phyloP scores from a whole-genome alignment of 2,888 invertebrate species.

The Melanotus villosus region DNA sequence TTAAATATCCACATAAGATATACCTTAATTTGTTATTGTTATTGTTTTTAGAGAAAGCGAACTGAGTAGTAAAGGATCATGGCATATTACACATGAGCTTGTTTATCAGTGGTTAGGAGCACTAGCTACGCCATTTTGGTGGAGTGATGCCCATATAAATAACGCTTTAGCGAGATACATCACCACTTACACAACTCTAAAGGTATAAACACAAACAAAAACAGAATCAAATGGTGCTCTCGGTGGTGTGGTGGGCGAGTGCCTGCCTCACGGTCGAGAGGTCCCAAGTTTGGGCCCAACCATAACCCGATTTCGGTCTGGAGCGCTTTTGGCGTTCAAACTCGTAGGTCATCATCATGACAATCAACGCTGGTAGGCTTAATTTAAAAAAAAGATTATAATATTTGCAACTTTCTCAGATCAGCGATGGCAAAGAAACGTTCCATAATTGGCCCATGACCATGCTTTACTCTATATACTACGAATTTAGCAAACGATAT shows the following conservation, averaged over 20 bases:
- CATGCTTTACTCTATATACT: slow-evolving; percentile 82
- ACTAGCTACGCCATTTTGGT: slow-evolving; percentile 82
- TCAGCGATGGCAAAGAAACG: slow-evolving; percentile 79
- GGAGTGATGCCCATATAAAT: slow-evolving; percentile 83
- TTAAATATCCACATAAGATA: background rate
- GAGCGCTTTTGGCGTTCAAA: too few species aligned
- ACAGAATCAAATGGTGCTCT: too few species aligned
- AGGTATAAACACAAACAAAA: too few species aligned
- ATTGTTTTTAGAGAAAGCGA: slow-evolving; percentile 78
- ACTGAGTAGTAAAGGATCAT: slow-evolving; percentile 75
- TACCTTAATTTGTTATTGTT: background rate
- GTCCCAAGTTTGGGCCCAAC: too few species aligned
- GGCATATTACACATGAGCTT: slow-evolving; percentile 80
- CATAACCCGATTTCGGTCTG: too few species aligned
- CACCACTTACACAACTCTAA: slow-evolving; percentile 80
- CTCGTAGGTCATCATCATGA: too few species aligned
- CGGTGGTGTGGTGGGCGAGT: too few species aligned
- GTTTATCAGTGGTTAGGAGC: slow-evolving; percentile 87
- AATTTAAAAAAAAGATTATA: too few species aligned
- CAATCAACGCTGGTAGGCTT: too few species aligned
- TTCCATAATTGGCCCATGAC: slow-evolving; percentile 88
- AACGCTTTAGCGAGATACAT: slow-evolving; percentile 84
- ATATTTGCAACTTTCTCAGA: too few species aligned
- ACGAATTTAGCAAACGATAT: slow-evolving; percentile 84
- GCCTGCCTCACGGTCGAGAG: too few species aligned